Evolutionary conservation across 2,888 invertebrate genomes (phyloP).

Genomic region (Drosophila subquinaria): DNA sequence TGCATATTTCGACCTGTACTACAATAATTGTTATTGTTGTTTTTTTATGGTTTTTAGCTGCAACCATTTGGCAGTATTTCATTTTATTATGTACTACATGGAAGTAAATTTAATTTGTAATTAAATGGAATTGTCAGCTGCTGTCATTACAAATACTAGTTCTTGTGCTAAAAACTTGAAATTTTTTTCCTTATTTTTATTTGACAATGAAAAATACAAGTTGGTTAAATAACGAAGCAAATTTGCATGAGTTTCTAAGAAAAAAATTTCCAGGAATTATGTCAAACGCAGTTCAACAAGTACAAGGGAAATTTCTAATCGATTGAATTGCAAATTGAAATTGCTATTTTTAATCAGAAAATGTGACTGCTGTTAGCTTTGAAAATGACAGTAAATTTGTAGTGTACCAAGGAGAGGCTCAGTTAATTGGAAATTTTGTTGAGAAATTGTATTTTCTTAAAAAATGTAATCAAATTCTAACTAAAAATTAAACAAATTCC

Average conservation of each 20-base stretch:
- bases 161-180: constrained; percentile 3
- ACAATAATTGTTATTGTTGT: constrained; percentile 8
- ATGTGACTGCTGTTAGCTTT: not conserved
- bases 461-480: too few relatives aligned
- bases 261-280: constrained; percentile 19
- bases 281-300: constrained; percentile 33
- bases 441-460: not conserved
- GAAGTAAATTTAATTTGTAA: constrained; percentile 34
- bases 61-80: constrained; percentile 14
- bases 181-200: constrained; percentile 5
- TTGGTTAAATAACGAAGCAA: constrained; percentile 15
- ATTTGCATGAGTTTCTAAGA: constrained; percentile 3
- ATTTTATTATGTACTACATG: constrained; percentile 7
- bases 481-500: too few relatives aligned
- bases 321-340: not conserved
- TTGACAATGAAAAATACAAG: too few relatives aligned
- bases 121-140: constrained; percentile 21
- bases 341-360: not conserved
- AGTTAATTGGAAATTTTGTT: not conserved
- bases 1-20: constrained; percentile 40
- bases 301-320: not conserved
- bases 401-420: too few relatives aligned
- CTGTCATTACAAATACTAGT: constrained; percentile 8
- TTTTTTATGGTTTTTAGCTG: constrained; percentile 5
- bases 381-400: constrained; percentile 6